Evolutionary conservation across 2,888 invertebrate genomes (phyloP), one percentile per base, ranked within the genome.

Genomic region (Clistopyga incitator): DNA sequence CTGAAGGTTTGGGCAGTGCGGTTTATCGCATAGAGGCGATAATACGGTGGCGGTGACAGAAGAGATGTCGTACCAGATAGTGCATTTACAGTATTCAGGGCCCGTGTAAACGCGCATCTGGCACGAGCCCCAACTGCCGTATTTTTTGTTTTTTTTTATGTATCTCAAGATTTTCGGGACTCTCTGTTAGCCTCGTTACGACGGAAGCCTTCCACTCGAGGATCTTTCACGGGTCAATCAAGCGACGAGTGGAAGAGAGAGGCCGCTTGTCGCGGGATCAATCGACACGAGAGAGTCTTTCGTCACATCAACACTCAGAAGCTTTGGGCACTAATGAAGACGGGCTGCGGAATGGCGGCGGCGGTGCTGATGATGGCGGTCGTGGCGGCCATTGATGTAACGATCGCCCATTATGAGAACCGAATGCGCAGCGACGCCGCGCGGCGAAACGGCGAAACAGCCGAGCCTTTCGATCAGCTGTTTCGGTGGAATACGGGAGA

Each of bases 1-100:
- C 80, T 83, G 71, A 65, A 71, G 67, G 68, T 70, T 79, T 68
- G 61, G 61, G 59, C 38, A 56, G 64, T 56, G 68, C 20, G 10
- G 45, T 3, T 81, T 70, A 70, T 71, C 81, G 78, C 61, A 64
- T 54, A 81, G 84, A 61, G 79, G 77, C 50, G 80, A 84, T 74
- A 75, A 78, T 18, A 64, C 79, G 84, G 75, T 83, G 87, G 84
- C 86, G 86, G 82, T 88, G 92, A 92, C 93, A 93, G 93, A 90
- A 92, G 93, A 97, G 96, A 96, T 98, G 98, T 97, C 98, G 98
- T 98, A 98, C 98, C 98, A 98, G 98, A 98, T 98, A 98, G 98
- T 98, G 98, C 98, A 98, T 98, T 98, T 98, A 98, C 98, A 98
- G 96, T 95, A 95, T 95, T 94, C 92, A 92, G 91, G 93, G 94